Conservation (phyloP, 2,113 vertebrate species). For the Echinops telfairi region DNA sequence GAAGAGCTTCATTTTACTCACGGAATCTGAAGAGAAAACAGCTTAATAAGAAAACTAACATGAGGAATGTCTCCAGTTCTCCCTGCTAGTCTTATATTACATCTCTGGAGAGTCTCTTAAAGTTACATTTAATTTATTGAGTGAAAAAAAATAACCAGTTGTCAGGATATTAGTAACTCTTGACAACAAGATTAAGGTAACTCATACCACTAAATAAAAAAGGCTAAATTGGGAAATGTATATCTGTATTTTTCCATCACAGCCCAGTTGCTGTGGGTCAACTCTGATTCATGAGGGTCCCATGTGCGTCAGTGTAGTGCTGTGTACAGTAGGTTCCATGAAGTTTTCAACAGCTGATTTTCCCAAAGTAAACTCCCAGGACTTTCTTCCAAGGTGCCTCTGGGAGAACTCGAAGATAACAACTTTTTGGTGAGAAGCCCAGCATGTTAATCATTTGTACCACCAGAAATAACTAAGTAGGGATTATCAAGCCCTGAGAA, state of each 20-base stretch:
- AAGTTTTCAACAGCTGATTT: background rate
- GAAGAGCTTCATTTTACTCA: background rate
- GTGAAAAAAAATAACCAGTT: background rate
- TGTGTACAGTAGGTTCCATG: background rate
- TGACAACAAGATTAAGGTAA: background rate
- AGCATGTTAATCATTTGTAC: too few relatives aligned
- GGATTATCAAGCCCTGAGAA: too few relatives aligned
- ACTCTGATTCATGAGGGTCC: background rate
- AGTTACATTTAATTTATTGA: conserved; percentile 37
- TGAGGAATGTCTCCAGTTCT: background rate
- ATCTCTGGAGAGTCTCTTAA: background rate
- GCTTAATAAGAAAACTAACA: background rate
- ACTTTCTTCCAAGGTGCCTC: too few relatives aligned
- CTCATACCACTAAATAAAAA: background rate
- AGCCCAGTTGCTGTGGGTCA: background rate
- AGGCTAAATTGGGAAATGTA: background rate
- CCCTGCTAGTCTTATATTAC: background rate
- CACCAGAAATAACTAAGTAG: too few relatives aligned
- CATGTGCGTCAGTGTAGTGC: background rate
- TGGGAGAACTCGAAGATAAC: too few relatives aligned
- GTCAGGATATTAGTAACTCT: background rate
- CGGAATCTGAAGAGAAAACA: background rate
- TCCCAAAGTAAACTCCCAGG: too few relatives aligned
- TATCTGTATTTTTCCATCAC: background rate
- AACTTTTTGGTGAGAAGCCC: too few relatives aligned